Evolutionary conservation across 2,888 invertebrate genomes (phyloP), one percentile per base, ranked within the genome.

Genomic region (Pammene fasciana): DNA sequence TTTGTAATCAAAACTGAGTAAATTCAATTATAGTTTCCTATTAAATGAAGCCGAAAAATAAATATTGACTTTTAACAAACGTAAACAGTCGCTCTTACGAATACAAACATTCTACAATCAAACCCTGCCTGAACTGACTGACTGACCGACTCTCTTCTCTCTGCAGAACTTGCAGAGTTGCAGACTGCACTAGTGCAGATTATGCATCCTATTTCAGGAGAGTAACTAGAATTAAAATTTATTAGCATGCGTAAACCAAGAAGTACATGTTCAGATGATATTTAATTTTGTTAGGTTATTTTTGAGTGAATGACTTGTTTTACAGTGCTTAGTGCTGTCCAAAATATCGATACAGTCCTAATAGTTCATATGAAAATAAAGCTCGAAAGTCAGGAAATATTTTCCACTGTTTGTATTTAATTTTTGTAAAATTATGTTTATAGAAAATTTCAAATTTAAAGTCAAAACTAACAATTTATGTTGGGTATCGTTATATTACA

Each of bases 241-340:
- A 46, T 4, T 14, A 11, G 10, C 13, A 16, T 11, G 16, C n/a
- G 10, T 8, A 50, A 0, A 2, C 9, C 5, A 34, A 55, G 52
- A 38, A 38, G 41, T 41, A 43, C 14, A 46, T 59, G 50, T 57
- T 57, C 38, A 64, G 50, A 43, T 16, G 34, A 45, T 52, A 11
- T 68, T 68, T 45, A 64, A 68, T 68, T 68, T 45, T 0, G 52
- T 52, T 52, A 50, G 64, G 38, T 46, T 68, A 52, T 38, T 64
- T 52, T 52, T 45, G 64, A 68, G 50, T 59, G 68, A 65, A 65
- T 70, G 65, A 56, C 50, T 43, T 45, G 55, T 45, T 65, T 67
- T 55, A 14, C 14, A 38, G 52, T 14, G 57, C 62, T 57, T 65
- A 65, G 52, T 68, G n/a, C 16, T 14, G 34, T 3, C 7, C 52